A percentile compares a stretch with the other conserved stretches of the same genome.
Evolutionary conservation across 2,888 invertebrate genomes (phyloP).

Genomic region (Calameuta filiformis): DNA sequence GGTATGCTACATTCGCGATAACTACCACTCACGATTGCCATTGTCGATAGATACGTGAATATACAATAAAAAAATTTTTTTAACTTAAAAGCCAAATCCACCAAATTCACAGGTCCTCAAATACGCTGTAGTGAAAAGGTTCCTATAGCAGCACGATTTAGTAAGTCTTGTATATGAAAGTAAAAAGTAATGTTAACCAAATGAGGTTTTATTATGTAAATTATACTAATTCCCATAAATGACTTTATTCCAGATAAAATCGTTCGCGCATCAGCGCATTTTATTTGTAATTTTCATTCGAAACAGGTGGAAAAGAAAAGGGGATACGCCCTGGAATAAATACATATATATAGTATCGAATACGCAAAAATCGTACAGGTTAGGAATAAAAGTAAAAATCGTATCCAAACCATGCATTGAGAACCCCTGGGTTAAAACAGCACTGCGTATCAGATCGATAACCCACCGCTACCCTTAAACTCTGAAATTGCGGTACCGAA

Average conservation of each 20-base stretch:
- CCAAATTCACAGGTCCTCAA: background rate
- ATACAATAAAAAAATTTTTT: background rate
- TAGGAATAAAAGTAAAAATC: background rate
- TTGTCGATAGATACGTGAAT: background rate
- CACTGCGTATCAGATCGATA: slow-evolving; percentile 58
- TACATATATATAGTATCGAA: background rate
- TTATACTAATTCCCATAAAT: background rate
- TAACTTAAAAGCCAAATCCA: background rate
- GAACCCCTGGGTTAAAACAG: slow-evolving; percentile 55
- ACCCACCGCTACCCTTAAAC: slow-evolving; percentile 53
- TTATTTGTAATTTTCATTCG: background rate
- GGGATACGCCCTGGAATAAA: background rate
- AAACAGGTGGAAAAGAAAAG: background rate
- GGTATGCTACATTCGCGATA: background rate
- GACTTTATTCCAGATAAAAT: background rate
- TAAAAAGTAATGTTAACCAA: slow-evolving; percentile 5
- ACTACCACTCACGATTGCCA: background rate
- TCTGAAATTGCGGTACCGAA: slow-evolving; percentile 49
- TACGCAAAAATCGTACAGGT: background rate
- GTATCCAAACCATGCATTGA: slow-evolving; percentile 30
- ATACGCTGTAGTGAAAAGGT: no score
- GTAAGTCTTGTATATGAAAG: background rate
- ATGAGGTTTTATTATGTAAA: background rate
- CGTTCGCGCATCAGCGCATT: background rate
- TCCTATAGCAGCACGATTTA: no score